A percentile compares a stretch with the other conserved stretches of the same genome.
phyloP scores from a whole-genome alignment of 2,113 vertebrate species.

The Lophotis ruficrista region DNA sequence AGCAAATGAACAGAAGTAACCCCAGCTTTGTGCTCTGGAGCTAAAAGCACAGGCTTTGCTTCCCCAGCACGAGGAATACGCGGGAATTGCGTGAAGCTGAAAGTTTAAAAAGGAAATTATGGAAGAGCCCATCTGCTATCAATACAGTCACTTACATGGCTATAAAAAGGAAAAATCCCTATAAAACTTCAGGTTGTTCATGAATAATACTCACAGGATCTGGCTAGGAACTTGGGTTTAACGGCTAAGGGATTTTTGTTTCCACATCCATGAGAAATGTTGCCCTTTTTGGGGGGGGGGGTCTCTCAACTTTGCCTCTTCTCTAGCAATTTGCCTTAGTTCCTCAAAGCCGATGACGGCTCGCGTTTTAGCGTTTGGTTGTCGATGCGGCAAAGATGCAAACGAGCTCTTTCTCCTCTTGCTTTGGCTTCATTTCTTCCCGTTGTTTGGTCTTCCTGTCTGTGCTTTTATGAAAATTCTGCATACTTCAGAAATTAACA shows the following conservation, averaged over 20 bases:
- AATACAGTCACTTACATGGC: not conserved
- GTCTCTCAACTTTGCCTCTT: not conserved
- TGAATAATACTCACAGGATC: not conserved
- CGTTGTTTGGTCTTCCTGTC: not conserved
- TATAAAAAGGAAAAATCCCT: not conserved
- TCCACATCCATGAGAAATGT: not conserved
- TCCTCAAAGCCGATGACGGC: not conserved
- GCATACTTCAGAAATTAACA: not conserved
- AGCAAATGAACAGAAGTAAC: not conserved
- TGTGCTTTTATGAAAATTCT: not conserved
- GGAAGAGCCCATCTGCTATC: not conserved
- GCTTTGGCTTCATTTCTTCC: not conserved
- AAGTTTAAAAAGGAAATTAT: not conserved
- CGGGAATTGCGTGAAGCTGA: not conserved
- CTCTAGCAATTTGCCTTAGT: not conserved
- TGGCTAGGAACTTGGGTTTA: not conserved
- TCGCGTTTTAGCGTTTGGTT: fast-evolving
- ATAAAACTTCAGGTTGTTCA: not conserved
- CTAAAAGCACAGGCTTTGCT: not conserved
- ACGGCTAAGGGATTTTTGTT: not conserved
- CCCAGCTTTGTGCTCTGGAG: not conserved
- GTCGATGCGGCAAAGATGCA: fast-evolving
- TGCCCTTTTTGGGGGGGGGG: not conserved
- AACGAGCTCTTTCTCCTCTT: not conserved
- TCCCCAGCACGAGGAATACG: not conserved